Base-by-base conservation (phyloP, 2,888 invertebrate genomes). In the Caenorhabditis afra region DNA sequence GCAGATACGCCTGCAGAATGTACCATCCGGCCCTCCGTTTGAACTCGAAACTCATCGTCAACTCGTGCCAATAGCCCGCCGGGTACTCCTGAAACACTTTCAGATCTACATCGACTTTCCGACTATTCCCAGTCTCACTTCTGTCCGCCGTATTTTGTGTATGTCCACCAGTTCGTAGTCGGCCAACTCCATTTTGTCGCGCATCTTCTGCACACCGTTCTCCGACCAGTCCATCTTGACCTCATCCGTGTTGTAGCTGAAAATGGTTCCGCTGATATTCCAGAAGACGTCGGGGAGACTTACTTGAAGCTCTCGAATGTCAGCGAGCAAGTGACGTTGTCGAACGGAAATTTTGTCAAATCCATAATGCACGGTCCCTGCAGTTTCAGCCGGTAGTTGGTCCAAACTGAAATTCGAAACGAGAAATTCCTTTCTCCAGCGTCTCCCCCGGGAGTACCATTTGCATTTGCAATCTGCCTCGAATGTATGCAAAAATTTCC, bases 231-330 rank as follows among this genome's bases (percentile, higher is more conserved):
- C 55, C 90, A 90, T 90, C 62, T 87, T 81, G 16, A 90, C 90
- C 64, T 90, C 90, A 59, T 90, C 90, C 5, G 90, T 90, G 78
- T 90, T 90, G 82, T 90, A 90, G 61, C 88, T 88, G 59, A 65
- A 79, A 64, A 57, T 44, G 11, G 8, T 52, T 23, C 23, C 35
- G 37, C 22, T 7, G 22, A 29, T 11, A 14, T 39, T 47, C 8
- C 29, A 16, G 23, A 16, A 44, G 7, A n/a, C 1, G 18, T 45
- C 18, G 20, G 1, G 4, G 29, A 22, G 8, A 47, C 12, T 29
- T 35, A 88, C 87, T 89, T 90, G 84, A 90, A 90, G 39, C 84
- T 84, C 61, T 90, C 89, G 65, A 90, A 90, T 10, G 90, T 90
- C 14, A 90, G 81, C n/a, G 81, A 79, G 73, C 90, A 90, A 10